phyloP scores from a whole-genome alignment of 2,113 vertebrate genomes.

The Podiceps cristatus region DNA sequence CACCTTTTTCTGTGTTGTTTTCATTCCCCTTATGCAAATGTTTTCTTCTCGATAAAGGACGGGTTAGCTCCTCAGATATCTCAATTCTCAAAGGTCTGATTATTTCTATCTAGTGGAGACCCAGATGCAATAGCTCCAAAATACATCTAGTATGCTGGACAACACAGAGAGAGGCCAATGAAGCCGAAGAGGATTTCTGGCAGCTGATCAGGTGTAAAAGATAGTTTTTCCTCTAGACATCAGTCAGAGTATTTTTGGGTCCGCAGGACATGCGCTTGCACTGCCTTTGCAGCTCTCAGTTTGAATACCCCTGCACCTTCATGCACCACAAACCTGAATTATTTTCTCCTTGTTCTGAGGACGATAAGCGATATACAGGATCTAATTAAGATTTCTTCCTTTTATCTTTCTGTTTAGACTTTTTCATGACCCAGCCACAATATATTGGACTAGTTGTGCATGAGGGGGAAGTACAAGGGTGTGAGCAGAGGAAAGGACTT shows the following conservation, averaged over 20 bases:
- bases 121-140: background rate
- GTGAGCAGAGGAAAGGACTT: conserved; percentile 33
- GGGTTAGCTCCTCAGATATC: background rate
- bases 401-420: background rate
- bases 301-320: background rate
- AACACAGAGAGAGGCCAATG: background rate
- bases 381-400: background rate
- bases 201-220: background rate
- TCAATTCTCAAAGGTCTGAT: background rate
- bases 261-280: rapidly evolving
- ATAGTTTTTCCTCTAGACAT: background rate
- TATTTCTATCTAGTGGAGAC: background rate
- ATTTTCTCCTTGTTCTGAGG: background rate
- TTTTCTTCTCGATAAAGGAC: background rate
- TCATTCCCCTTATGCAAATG: background rate
- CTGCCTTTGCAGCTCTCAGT: background rate
- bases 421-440: background rate
- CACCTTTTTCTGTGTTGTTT: background rate
- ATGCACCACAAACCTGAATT: background rate
- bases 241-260: background rate
- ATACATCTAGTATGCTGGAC: background rate
- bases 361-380: background rate
- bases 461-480: background rate
- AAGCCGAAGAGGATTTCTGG: background rate
- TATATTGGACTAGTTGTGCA: background rate